Base-by-base conservation (phyloP, 1,140 invertebrate species). In the Heliconius eleuchia region DNA sequence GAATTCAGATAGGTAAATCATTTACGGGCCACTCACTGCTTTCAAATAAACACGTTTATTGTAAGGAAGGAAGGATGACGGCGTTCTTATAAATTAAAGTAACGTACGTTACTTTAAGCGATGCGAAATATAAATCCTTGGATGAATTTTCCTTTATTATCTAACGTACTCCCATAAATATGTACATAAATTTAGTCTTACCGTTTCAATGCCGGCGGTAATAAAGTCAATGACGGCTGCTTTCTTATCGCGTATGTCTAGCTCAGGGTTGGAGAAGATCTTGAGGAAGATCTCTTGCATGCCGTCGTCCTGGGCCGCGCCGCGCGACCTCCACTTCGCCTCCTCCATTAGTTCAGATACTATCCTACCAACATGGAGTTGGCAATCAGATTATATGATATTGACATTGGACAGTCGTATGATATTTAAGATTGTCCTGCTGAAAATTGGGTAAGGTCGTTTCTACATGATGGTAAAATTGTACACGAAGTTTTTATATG, bases 191-290 rank as follows among this genome's bases (percentile, higher is more conserved):
- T 37, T 60, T 46, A 66, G 71, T 80, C 90, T 95, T 89, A 97
- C 97, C 83, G 97, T 98, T 91, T 98, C 97, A 89, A 98, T 98
- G 71, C 97, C 97, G 37, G 97, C 97, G 2, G 97, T 97, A 83
- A 98, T 97, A 86, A 98, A 98, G 91, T 98, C 98, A 60, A 98
- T 97, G 82, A 98, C 97, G 3, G 97, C 97, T 1, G 97, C 97
- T 87, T 97, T 97, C 89, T 98, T 98, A 88, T 98, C 97, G 42
- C 96, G 94, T 80, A 96, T 96, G 86, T 98, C 97, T 71, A 98
- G 91, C 80, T 95, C 95, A 71, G 96, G 96, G 55, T 97, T 96
- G 19, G 96, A 95, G 16, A 98, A 92, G 77, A 98, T 97, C 52
- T 96, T 97, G 73, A 96, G 95, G 85, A 98, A 97, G 50, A 98